A percentile compares a stretch with the other conserved stretches of the same genome.
These are phyloP conservation scores for Onthophagus taurus DNA, from an alignment of 1,140 invertebrate species.

Conservation along the genomic window DNA sequence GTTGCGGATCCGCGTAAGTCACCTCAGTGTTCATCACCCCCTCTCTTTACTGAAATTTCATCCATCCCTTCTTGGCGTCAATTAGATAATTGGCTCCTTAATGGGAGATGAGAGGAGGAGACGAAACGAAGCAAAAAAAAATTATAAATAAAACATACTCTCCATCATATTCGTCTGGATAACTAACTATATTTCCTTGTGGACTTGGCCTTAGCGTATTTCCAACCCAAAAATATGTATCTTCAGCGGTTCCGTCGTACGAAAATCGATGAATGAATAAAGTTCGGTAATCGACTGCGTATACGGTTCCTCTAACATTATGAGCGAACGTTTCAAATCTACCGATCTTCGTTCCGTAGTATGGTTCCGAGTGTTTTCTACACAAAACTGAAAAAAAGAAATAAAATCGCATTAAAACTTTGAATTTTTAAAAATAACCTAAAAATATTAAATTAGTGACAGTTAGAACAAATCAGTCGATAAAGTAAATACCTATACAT, in stretches of 20 bases:
- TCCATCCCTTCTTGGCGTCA: too few species aligned
- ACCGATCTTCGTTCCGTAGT: slow-evolving; percentile 70
- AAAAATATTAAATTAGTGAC: too few species aligned
- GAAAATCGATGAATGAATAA: slow-evolving; percentile 78
- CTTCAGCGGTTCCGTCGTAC: slow-evolving; percentile 77
- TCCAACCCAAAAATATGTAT: slow-evolving; percentile 83
- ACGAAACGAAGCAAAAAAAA: too few species aligned
- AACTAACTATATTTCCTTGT: slow-evolving; percentile 72
- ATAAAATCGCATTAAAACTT: neutral
- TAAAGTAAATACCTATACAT: too few species aligned
- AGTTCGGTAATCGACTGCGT: slow-evolving; percentile 79
- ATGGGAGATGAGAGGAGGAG: too few species aligned
- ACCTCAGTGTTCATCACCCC: too few species aligned
- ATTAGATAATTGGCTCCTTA: too few species aligned
- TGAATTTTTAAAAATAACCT: too few species aligned
- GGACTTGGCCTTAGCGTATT: slow-evolving; percentile 64
- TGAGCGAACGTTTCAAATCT: slow-evolving; percentile 59
- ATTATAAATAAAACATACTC: slow-evolving; percentile 44
- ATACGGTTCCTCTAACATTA: slow-evolving; percentile 65
- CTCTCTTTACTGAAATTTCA: too few species aligned
- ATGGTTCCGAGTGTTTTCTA: slow-evolving; percentile 47
- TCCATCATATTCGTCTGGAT: slow-evolving; percentile 67
- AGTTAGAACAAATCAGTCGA: too few species aligned
- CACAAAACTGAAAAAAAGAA: slow-evolving; percentile 33
- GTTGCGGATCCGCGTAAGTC: too few species aligned